Evolutionary conservation across 2,113 vertebrate genomes (phyloP).

Genomic region (Pseudopodoces humilis): DNA sequence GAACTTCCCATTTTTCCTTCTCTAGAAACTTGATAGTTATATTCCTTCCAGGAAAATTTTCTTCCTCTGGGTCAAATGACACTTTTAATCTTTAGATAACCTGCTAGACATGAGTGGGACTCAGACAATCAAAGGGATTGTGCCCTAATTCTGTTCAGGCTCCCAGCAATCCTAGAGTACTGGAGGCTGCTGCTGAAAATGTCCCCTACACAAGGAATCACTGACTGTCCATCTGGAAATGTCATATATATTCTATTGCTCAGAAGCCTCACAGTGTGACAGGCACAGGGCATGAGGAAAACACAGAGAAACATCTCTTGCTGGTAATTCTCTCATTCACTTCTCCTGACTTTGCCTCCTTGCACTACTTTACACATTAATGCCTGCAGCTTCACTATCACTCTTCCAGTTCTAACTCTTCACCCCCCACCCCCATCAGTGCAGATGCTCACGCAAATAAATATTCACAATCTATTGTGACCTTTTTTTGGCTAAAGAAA

Average conservation of each 20-base stretch:
- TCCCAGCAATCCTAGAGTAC: not conserved
- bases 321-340: not conserved
- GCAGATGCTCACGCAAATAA: not conserved
- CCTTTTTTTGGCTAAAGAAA: not conserved
- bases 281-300: not conserved
- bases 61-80: not conserved
- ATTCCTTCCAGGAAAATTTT: not conserved
- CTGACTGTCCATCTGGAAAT: not conserved
- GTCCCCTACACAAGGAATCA: not conserved
- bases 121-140: not conserved
- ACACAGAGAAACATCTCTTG: not conserved
- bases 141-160: not conserved
- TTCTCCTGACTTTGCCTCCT: not conserved
- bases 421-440: not conserved
- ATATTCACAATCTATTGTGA: not conserved
- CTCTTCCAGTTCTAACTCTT: not conserved
- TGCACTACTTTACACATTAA: not conserved
- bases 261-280: not conserved
- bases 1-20: not conserved
- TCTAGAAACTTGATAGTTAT: not conserved
- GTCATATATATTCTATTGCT: not conserved
- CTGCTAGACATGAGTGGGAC: not conserved
- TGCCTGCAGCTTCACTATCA: not conserved
- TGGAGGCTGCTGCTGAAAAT: not conserved
- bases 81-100: not conserved